phyloP scores from a whole-genome alignment of 2,113 vertebrate genomes.

The Anarhynchus alexandrinus region DNA sequence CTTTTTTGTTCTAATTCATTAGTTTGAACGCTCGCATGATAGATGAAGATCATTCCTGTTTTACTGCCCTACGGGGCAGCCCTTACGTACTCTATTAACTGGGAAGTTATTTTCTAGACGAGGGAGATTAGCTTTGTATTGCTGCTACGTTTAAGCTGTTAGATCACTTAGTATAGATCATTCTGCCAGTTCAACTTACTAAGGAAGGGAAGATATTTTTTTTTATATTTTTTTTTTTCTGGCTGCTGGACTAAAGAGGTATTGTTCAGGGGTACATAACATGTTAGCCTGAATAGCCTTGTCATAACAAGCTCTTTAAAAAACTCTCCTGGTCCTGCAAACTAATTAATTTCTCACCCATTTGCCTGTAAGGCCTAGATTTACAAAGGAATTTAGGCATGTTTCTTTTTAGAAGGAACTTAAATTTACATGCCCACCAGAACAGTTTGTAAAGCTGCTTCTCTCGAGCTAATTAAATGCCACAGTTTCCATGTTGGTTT shows the following conservation, averaged over 20 bases:
- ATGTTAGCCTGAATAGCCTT: neutral
- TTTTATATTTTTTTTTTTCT: neutral
- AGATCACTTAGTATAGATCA: constrained; percentile 6
- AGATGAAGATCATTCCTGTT: neutral
- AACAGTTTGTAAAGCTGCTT: neutral
- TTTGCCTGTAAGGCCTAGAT: neutral
- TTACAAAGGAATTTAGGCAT: neutral
- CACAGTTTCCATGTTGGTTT: neutral
- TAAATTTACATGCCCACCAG: neutral
- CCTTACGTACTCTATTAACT: neutral
- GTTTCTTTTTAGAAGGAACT: neutral
- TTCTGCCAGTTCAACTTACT: neutral
- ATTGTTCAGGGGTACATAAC: neutral
- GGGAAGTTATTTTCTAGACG: constrained; percentile 4
- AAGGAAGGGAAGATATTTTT: neutral
- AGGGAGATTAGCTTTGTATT: neutral
- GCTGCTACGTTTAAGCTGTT: neutral
- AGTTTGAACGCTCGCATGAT: neutral
- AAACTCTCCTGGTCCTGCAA: neutral
- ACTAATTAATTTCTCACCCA: neutral
- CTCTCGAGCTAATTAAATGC: neutral
- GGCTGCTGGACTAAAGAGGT: neutral
- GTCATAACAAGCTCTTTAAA: constrained; percentile 11
- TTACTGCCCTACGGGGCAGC: neutral
- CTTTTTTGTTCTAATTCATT: neutral